Evolutionary conservation across 1,140 invertebrate genomes (phyloP).

Genomic region (Dufourea novaeangliae): DNA sequence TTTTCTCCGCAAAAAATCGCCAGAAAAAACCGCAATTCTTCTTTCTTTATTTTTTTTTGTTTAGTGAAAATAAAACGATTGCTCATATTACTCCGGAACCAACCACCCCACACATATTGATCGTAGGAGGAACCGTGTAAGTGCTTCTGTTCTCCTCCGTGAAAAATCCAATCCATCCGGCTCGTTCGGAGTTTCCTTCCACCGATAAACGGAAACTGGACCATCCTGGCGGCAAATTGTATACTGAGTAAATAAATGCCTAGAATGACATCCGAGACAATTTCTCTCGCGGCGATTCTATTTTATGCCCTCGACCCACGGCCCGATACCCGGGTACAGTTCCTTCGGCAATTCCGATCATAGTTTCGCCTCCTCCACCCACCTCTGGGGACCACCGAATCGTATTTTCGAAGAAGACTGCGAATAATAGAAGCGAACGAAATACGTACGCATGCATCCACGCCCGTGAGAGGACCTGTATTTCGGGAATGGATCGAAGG

Average conservation of each 20-base stretch:
- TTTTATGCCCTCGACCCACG: slow-evolving; percentile 44
- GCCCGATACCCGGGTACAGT: background rate
- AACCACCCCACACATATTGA: background rate
- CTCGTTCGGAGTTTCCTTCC: background rate
- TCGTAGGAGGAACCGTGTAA: background rate
- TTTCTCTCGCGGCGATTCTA: slow-evolving; percentile 45
- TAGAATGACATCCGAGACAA: slow-evolving; percentile 35
- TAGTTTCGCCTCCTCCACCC: slow-evolving; percentile 6
- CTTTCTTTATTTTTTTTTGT: background rate
- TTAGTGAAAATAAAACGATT: background rate
- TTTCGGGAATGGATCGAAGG: background rate
- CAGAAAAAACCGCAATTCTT: background rate
- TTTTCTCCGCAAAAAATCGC: background rate
- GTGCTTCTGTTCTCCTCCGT: background rate
- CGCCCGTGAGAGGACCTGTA: background rate
- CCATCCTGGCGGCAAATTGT: slow-evolving; percentile 21
- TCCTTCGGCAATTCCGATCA: slow-evolving; percentile 16
- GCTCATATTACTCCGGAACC: background rate
- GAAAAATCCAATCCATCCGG: slow-evolving; percentile 20
- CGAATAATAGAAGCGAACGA: slow-evolving; percentile 17
- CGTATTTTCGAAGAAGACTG: slow-evolving; percentile 28
- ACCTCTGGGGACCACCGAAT: slow-evolving; percentile 33
- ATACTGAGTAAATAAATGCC: slow-evolving; percentile 26
- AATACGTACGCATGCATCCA: background rate
- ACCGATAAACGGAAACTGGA: background rate